Base-by-base conservation (phyloP, 2,888 invertebrate genomes). In the Eulithis testata region DNA sequence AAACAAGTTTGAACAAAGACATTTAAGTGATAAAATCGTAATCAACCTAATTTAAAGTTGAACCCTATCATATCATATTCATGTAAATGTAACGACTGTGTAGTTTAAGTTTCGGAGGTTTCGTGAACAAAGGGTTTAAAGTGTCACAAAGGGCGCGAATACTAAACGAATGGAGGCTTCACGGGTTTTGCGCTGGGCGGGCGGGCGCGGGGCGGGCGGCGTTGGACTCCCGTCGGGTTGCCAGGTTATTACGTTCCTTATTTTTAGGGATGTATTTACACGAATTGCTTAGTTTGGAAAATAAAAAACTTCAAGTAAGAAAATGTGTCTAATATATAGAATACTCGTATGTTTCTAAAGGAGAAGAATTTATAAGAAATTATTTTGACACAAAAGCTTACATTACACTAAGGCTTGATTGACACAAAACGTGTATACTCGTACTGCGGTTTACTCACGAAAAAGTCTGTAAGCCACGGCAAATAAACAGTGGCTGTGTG, bases 91-190 rank as follows among this genome's bases (percentile, higher is more conserved):
- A 74, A 81, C 79, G 76, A 73, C 70, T 73, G 72, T 77, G 72
- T 79, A 79, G 81, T 80, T 77, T 69, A 77, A 82, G 73, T 82
- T 81, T 75, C 78, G 82, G 82, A 81, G 84, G 85, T 83, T 85
- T 86, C 83, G 82, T 81, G 87, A 87, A 88, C 89, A 90, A 90
- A 86, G 87, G 43, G 90, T 89, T 88, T 90, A 84, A 82, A 91
- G 91, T 92, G 89, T 91, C 90, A 91, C 90, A 91, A 89, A 91
- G 90, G 91, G 91, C 88, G 90, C 89, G 89, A 90, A 91, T 86
- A 85, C 85, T 88, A 87, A 90, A 85, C 90, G 88, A 88, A 84
- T 84, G 85, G 86, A 88, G 87, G 86, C 84, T 87, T 83, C 78
- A 61, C 50, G 62, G 76, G 74, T 74, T 52, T 11, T 31, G 80